phyloP scores from a whole-genome alignment of 37 sponge, comb jelly and placozoan species.

The Chondrilla cf. caribensis region DNA sequence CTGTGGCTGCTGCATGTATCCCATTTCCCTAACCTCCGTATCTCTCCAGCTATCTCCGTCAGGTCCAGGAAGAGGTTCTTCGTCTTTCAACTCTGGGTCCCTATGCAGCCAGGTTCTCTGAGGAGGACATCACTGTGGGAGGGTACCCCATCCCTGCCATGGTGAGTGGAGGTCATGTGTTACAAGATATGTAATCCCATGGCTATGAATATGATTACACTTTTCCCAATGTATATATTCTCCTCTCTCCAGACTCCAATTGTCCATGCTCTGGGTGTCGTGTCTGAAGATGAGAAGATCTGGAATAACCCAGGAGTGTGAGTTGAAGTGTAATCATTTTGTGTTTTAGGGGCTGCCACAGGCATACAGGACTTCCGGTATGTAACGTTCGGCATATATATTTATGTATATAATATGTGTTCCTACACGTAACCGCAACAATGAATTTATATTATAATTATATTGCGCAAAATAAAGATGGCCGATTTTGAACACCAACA shows the following conservation, averaged over 20 bases:
- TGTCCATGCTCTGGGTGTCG: slow-evolving; percentile 87
- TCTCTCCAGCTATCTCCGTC: slow-evolving; percentile 64
- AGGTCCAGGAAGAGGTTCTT: slow-evolving; percentile 84
- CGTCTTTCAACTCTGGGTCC: slow-evolving; percentile 81
- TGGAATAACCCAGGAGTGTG: slow-evolving; percentile 66
- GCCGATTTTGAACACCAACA: too few species aligned
- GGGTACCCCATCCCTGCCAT: slow-evolving; percentile 67
- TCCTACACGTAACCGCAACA: too few species aligned
- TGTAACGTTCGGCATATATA: too few species aligned
- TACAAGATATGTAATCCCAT: too few species aligned
- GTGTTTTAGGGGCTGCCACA: too few species aligned
- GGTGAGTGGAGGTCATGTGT: background rate
- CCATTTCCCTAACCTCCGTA: too few species aligned
- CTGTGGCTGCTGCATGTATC: too few species aligned
- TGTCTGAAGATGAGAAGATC: slow-evolving; percentile 41
- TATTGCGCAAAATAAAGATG: too few species aligned
- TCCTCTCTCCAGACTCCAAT: slow-evolving; percentile 75
- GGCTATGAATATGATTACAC: background rate
- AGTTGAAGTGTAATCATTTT: background rate
- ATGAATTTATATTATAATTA: too few species aligned
- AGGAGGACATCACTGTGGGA: slow-evolving; percentile 58
- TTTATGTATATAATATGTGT: too few species aligned
- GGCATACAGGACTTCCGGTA: too few species aligned
- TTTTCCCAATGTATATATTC: too few species aligned
- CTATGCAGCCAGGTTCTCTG: slow-evolving; percentile 67